Evolutionary conservation across 2,113 vertebrate genomes (phyloP), one percentile per base, ranked within the genome.

Genomic region (Brachionichthys hirsutus): DNA sequence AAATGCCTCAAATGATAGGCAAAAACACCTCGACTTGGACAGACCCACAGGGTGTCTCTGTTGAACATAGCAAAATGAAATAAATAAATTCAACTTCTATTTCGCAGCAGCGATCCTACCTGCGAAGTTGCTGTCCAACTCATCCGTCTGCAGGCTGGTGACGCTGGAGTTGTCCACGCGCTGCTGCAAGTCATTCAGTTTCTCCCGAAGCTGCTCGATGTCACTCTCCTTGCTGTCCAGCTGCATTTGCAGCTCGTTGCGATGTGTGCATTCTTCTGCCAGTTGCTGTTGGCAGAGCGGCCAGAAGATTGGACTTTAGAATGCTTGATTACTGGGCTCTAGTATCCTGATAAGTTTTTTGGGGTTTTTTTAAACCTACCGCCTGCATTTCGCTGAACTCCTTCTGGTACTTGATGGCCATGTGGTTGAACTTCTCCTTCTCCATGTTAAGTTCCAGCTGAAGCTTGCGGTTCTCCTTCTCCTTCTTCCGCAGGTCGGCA

Each of bases 211-310:
- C 50, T 99, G 97, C 77, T 99, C 97, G 71, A 98, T 96, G 82
- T 99, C 95, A 36, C 97, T 99, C 81, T 99, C 97, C 81, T 98
- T 99, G 89, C 97, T 99, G 85, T 95, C 96, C 77, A 99, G 82
- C 82, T 98, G 96, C 97, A 98, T 98, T 78, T 98, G 97, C 62
- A 97, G 92, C 83, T 99, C 97, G 18, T 93, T 98, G 85, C 87
- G 94, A 67, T 95, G 92, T 0, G 91, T 93, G 85, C 87, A 92
- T 84, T 99, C 97, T 85, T 99, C 97, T 36, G 79, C 85, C 73
- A 97, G 84, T 99, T 99, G 97, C 97, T 99, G 83, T 63, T 38
- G 43, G 17, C 1, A 8, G 24, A 46, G 46, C 49, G 36, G 12
- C 40, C 6, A 4, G 7, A 14, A 62, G 4, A 22, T 12, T 9